Evolutionary conservation across 37 sponge, comb jelly and placozoan species (phyloP), one percentile per base, ranked within the genome.

Genomic region (Cliona cf. orientalis): DNA sequence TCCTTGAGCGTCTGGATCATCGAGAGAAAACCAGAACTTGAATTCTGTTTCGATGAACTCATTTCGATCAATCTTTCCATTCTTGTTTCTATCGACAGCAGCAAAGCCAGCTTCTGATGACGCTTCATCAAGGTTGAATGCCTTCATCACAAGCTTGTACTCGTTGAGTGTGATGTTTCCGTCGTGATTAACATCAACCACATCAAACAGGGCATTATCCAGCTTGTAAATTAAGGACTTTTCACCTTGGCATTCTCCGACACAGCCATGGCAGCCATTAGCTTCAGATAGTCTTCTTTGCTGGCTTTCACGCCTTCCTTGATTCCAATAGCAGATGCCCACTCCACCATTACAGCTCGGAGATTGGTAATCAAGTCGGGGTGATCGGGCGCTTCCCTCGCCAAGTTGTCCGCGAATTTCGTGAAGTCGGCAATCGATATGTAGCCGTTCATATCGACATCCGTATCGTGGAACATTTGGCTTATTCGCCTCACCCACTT

Each of bases 201-300:
- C 66, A 64, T 64, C 66, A 64, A 64, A 64, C 66, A 64, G 21
- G 28, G 66, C 66, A 64, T n/a, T 21, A 12, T 23, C 21, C n/a
- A n/a, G 66, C 11, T 64, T 28, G 11, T 64, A 14, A n/a, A 28
- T 64, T 9, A 64, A 21, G 28, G 66, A n/a, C n/a, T n/a, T n/a
- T n/a, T n/a, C n/a, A n/a, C 12, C 21, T 64, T 64, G 11, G 66
- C 66, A 11, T 64, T 64, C 32, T 31, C 32, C 66, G 11, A 11
- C 33, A 31, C 66, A 11, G 25, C 66, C 14, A 64, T 12, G 11
- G 66, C 28, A n/a, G 66, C 66, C 25, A 64, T n/a, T 11, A 28
- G 32, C 11, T 64, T 25, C 28, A 64, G 11, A 11, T 12, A 64
- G n/a, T 64, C 11, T 64, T 64, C 25, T 25, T 21, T 64, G 25